These are phyloP conservation scores for Geopemphigus sp. DNA, from an alignment of 1,140 invertebrate species.

Conservation along the genomic window DNA sequence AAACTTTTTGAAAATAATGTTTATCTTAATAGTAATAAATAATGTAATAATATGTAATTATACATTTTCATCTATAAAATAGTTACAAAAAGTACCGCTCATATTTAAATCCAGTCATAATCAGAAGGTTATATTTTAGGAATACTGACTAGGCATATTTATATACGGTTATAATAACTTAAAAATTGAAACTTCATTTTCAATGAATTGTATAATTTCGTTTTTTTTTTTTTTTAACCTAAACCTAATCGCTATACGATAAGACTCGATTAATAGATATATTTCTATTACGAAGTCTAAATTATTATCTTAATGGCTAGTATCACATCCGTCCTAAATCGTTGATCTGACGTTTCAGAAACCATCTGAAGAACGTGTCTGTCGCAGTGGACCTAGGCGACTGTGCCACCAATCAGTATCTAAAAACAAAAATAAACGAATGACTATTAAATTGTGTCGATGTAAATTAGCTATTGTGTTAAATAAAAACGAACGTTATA, in stretches of 20 bases:
- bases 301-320: conserved; percentile 43
- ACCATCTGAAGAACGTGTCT: conserved; percentile 48
- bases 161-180: conserved; percentile 42
- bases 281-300: conserved; percentile 38
- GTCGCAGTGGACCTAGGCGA: conserved; percentile 26
- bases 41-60: conserved; percentile 36
- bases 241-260: conserved; percentile 41
- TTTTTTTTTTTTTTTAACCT: conserved; percentile 25
- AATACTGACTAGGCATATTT: conserved; percentile 48
- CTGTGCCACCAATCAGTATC: conserved; percentile 43
- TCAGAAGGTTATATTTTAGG: conserved; percentile 41
- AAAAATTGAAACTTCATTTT: conserved; percentile 20
- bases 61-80: conserved; percentile 47
- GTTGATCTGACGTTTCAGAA: conserved; percentile 41
- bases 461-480: conserved; percentile 1
- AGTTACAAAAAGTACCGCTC: conserved; percentile 41
- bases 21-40: conserved; percentile 40
- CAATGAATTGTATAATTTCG: conserved; percentile 12
- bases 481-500: background rate
- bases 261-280: conserved; percentile 11
- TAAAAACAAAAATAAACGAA: conserved; percentile 10
- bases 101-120: conserved; percentile 49
- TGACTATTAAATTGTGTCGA: background rate
- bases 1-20: conserved; percentile 22
- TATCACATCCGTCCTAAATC: conserved; percentile 46